Evolutionary conservation across 2,797 vertebrate species (phyloP).

Genomic region (Poecilia gillii): DNA sequence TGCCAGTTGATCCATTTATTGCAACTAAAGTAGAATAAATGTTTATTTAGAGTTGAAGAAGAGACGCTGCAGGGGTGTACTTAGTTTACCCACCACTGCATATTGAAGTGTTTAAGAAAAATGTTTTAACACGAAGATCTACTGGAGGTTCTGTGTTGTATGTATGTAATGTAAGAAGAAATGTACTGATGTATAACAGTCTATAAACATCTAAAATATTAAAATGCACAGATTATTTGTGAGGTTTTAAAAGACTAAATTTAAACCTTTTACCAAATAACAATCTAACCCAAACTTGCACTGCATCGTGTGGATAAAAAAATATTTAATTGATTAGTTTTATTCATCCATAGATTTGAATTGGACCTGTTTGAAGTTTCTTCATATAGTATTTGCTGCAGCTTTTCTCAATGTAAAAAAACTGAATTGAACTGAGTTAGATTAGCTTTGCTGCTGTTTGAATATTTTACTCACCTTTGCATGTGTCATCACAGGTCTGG

Average conservation of each 20-base stretch:
- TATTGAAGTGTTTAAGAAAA: not conserved
- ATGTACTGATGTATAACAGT: not conserved
- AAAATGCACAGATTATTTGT: not conserved
- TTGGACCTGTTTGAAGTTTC: not conserved
- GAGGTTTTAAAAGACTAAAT: not conserved
- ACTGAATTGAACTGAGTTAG: not conserved
- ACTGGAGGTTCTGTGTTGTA: not conserved
- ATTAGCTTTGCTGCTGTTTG: not conserved
- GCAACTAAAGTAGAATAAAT: not conserved
- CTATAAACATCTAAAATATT: not conserved
- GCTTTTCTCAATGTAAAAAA: not conserved
- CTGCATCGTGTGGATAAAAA: not conserved
- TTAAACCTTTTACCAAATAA: not conserved
- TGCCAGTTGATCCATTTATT: not conserved
- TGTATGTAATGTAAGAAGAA: not conserved
- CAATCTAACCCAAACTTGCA: not conserved
- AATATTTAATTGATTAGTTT: not conserved
- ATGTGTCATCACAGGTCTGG: constrained; percentile 75
- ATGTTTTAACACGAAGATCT: not conserved
- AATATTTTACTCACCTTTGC: constrained; percentile 72
- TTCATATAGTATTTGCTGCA: not conserved
- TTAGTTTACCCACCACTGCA: not conserved
- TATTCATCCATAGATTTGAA: not conserved
- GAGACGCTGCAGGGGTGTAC: not conserved
- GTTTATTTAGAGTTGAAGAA: not conserved